Evolutionary conservation across 1,140 invertebrate genomes (phyloP).

Genomic region (Pseudomyrmex sp.): DNA sequence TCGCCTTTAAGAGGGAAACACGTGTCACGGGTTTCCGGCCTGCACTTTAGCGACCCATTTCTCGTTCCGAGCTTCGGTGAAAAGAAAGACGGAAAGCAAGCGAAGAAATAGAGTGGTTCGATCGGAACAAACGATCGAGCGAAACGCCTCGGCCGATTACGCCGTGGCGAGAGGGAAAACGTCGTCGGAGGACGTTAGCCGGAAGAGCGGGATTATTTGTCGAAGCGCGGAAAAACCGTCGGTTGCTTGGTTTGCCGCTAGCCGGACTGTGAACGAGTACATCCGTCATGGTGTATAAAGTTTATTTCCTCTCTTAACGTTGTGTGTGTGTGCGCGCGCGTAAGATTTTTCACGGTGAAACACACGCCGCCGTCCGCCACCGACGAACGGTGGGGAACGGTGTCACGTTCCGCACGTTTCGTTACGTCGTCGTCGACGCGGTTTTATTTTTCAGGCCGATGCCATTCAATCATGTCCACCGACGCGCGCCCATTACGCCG

Average conservation of each 20-base stretch:
- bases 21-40: not conserved
- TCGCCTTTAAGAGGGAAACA: not conserved
- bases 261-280: slow-evolving; percentile 61
- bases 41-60: slow-evolving; percentile 27
- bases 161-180: slow-evolving; percentile 16
- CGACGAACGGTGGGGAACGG: slow-evolving; percentile 56
- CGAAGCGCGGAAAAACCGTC: slow-evolving; percentile 50
- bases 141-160: slow-evolving; percentile 50
- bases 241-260: not conserved
- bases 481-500: not conserved
- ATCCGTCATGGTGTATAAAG: slow-evolving; percentile 76
- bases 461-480: slow-evolving; percentile 61
- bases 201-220: slow-evolving; percentile 62
- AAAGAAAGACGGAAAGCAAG: slow-evolving; percentile 8
- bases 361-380: not conserved
- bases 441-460: slow-evolving; percentile 63
- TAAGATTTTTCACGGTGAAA: slow-evolving; percentile 71
- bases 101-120: slow-evolving; percentile 39
- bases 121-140: slow-evolving; percentile 39
- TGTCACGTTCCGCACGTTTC: slow-evolving; percentile 74
- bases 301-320: slow-evolving; percentile 74
- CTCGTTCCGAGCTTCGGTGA: slow-evolving; percentile 14
- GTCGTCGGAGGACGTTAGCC: not conserved
- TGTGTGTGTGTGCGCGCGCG: not conserved
- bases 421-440: slow-evolving; percentile 45